These are phyloP conservation scores for Sturmia bella DNA, from an alignment of 2,888 invertebrate species.

Conservation along the genomic window DNA sequence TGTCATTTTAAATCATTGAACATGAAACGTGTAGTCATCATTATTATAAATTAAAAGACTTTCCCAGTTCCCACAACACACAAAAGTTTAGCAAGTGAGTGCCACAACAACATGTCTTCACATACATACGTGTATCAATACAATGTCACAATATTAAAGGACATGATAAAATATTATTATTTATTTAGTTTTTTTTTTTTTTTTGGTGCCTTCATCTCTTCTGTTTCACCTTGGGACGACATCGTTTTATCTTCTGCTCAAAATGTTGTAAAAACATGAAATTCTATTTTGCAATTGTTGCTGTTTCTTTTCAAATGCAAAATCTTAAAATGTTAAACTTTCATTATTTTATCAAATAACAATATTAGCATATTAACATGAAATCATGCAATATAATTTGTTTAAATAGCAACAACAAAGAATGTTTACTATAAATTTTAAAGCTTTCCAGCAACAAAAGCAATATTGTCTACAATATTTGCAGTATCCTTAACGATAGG, in stretches of 20 bases:
- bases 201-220: too few species aligned
- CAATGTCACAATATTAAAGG: neutral
- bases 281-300: constrained; percentile 24
- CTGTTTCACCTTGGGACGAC: neutral
- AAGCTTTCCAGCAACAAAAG: neutral
- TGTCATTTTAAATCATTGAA: constrained; percentile 20
- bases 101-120: constrained; percentile 8
- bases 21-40: constrained; percentile 28
- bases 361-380: constrained; percentile 22
- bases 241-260: constrained; percentile 3
- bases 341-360: constrained; percentile 49
- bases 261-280: constrained; percentile 31
- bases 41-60: constrained; percentile 3
- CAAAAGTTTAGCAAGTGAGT: constrained; percentile 1
- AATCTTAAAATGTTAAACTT: constrained; percentile 36
- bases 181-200: neutral
- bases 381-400: constrained; percentile 41
- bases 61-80: neutral
- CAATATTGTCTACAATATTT: constrained; percentile 20
- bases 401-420: constrained; percentile 21
- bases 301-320: constrained; percentile 13
- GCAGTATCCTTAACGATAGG: constrained; percentile 17
- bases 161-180: neutral
- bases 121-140: too few species aligned
- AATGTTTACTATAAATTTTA: constrained; percentile 3